Conservation (phyloP, 2,888 invertebrate genomes). For the Acanthosoma haemorrhoidale region DNA sequence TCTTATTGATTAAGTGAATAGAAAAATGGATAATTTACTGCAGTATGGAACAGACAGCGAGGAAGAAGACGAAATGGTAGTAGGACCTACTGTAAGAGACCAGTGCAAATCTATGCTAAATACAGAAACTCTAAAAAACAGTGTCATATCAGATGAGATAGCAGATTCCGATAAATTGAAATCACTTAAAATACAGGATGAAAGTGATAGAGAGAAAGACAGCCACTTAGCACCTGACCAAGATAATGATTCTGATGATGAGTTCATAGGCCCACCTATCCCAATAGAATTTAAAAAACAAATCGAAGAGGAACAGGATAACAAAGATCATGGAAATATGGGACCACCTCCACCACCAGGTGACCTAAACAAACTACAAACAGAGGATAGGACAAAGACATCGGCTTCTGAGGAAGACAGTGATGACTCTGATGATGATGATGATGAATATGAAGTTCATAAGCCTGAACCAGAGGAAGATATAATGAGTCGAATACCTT, state of each 20-base stretch:
- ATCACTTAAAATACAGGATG: not conserved
- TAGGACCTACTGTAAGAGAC: constrained; percentile 30
- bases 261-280: constrained; percentile 9
- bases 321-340: constrained; percentile 38
- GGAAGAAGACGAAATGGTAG: constrained; percentile 24
- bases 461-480: constrained; percentile 40
- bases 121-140: not conserved
- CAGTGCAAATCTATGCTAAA: constrained; percentile 9
- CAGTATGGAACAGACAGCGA: constrained; percentile 26
- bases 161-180: not conserved
- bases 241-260: constrained; percentile 6
- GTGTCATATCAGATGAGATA: not conserved
- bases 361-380: too few relatives aligned
- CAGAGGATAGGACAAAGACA: too few relatives aligned
- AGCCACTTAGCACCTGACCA: not conserved
- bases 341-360: constrained; percentile 65
- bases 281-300: not conserved
- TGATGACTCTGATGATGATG: constrained; percentile 41
- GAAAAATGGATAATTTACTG: constrained; percentile 19
- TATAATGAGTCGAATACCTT: constrained; percentile 56
- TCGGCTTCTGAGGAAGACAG: not conserved
- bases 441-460: constrained; percentile 38
- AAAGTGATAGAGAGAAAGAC: not conserved
- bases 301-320: constrained; percentile 43
- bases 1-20: not conserved